These are phyloP conservation scores for Aethina tumida DNA, from an alignment of 1,140 invertebrate species.

Conservation along the genomic window DNA sequence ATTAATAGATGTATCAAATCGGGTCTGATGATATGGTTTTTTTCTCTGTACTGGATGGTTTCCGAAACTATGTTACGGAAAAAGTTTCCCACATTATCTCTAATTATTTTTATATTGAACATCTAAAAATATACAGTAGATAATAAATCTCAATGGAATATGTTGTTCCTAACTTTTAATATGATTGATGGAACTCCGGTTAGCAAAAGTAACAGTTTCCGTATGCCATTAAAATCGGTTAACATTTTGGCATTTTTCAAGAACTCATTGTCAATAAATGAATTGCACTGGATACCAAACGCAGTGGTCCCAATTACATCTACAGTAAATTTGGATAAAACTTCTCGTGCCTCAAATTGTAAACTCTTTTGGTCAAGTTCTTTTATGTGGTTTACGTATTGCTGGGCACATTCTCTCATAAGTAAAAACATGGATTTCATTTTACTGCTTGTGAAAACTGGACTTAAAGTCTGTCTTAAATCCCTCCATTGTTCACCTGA, in stretches of 20 bases:
- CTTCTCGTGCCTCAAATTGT: conserved; percentile 16
- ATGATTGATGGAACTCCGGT: conserved; percentile 10
- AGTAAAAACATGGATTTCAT: conserved; percentile 34
- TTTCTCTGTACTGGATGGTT: conserved; percentile 32
- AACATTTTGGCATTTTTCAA: conserved; percentile 37
- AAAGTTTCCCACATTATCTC: conserved; percentile 17
- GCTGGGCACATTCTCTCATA: conserved; percentile 24
- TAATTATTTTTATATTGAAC: conserved; percentile 18
- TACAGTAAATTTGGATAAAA: conserved; percentile 44
- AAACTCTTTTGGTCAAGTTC: conserved; percentile 11
- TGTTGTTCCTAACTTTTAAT: conserved; percentile 7
- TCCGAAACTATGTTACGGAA: conserved; percentile 29
- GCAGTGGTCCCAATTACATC: conserved; percentile 48
- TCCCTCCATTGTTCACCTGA: conserved; percentile 35
- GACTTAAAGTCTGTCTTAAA: conserved; percentile 33
- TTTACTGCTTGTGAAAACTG: conserved; percentile 36
- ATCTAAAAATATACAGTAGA: conserved; percentile 12
- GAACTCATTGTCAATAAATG: conserved; percentile 41
- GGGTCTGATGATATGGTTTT: conserved; percentile 31
- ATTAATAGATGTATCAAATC: conserved; percentile 40
- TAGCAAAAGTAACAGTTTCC: conserved; percentile 1
- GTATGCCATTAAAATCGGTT: neutral
- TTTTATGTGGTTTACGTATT: conserved; percentile 26
- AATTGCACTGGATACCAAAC: conserved; percentile 48
- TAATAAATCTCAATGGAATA: no score